phyloP scores from a whole-genome alignment of 2,888 invertebrate species.

The Eubasilissa splendida region DNA sequence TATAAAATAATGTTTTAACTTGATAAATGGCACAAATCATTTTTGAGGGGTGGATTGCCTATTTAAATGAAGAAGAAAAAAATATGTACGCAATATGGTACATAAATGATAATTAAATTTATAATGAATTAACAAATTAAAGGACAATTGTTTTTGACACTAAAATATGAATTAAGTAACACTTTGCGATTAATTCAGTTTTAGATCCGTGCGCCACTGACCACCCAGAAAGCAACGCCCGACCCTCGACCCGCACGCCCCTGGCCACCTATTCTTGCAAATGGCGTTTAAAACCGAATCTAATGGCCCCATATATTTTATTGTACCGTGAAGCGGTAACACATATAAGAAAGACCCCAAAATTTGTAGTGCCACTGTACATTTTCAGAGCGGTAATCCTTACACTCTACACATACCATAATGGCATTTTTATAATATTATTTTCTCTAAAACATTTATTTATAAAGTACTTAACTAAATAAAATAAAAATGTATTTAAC shows the following conservation, averaged over 20 bases:
- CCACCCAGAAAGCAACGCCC: conserved; percentile 24
- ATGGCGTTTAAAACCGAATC: conserved; percentile 58
- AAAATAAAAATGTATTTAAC: too few relatives aligned
- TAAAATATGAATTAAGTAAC: neutral
- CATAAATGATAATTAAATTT: too few relatives aligned
- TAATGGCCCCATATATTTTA: conserved; percentile 56
- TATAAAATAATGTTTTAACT: too few relatives aligned
- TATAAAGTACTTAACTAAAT: too few relatives aligned
- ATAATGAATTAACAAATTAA: neutral
- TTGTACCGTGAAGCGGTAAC: conserved; percentile 40
- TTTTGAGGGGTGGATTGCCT: too few relatives aligned
- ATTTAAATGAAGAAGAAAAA: too few relatives aligned
- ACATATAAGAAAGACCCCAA: conserved; percentile 47
- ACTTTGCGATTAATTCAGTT: conserved; percentile 1
- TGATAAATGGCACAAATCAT: too few relatives aligned
- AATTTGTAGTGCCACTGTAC: conserved; percentile 44
- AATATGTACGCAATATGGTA: too few relatives aligned
- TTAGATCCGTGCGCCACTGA: conserved; percentile 18
- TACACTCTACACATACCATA: neutral
- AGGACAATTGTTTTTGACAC: neutral
- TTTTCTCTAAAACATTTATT: neutral
- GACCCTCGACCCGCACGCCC: conserved; percentile 26
- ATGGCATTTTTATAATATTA: conserved; percentile 4
- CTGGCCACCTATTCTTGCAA: conserved; percentile 46
- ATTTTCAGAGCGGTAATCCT: conserved; percentile 15